These are phyloP conservation scores for Loris lydekkerianus DNA, from an alignment of 2,797 vertebrate genomes.

Conservation along the genomic window DNA sequence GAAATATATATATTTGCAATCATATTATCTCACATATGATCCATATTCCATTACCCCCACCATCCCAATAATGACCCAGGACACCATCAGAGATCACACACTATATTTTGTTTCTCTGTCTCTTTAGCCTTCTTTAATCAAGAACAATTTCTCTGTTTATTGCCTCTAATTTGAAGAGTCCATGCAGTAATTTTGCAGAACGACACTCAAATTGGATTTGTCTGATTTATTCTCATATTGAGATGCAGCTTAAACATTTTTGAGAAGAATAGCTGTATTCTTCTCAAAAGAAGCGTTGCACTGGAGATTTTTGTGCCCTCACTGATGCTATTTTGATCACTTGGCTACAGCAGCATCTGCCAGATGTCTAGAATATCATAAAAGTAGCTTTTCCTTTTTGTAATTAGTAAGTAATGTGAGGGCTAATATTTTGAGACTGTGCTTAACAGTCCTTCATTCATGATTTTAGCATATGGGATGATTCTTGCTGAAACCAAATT, in stretches of 20 bases:
- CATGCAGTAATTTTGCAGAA: neutral
- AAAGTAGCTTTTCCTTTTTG: neutral
- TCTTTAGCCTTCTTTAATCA: neutral
- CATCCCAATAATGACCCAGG: neutral
- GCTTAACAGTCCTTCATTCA: neutral
- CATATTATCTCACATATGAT: neutral
- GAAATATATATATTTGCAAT: neutral
- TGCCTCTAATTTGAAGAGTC: neutral
- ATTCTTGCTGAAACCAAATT: neutral
- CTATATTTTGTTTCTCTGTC: neutral
- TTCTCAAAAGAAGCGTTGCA: neutral
- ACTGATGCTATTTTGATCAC: neutral
- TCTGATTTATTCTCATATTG: neutral
- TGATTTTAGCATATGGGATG: neutral
- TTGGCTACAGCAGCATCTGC: neutral
- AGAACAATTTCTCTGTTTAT: neutral
- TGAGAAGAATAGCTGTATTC: neutral
- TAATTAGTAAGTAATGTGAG: neutral
- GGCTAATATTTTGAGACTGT: neutral
- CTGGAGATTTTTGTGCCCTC: neutral
- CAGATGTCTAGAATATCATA: neutral
- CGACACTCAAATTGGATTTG: neutral
- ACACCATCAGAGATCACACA: constrained; percentile 7
- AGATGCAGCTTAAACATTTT: neutral
- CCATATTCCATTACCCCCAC: neutral